Base-by-base conservation (phyloP, 2,797 vertebrate genomes). In the Chiroxiphia lanceolata region DNA sequence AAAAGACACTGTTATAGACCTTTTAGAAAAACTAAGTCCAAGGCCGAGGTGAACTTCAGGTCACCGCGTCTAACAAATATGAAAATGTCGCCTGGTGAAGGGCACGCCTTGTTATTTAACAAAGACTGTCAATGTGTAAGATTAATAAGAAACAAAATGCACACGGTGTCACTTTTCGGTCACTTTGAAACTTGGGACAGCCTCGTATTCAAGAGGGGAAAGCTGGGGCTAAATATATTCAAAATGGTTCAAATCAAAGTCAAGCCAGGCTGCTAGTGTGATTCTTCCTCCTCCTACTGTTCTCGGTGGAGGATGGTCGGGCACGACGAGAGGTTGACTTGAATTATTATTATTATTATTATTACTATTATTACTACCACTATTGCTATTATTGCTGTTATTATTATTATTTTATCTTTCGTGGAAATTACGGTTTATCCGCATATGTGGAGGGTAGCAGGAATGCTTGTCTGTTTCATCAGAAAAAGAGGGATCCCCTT, bases 91-190 rank as follows among this genome's bases (percentile, higher is more conserved):
- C 99, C 98, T 98, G 98, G 98, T 99, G 98, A 98, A 98, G 98
- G 98, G 98, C 98, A 98, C 98, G 99, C 99, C 99, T 99, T 99
- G 99, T 99, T 99, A 99, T 99, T 99, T 99, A 99, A 99, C 99
- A 99, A 99, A 99, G 99, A 99, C 99, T 99, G 99, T 99, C 99
- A 99, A 99, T 99, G 99, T 98, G 97, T 98, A 99, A 99, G 99
- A 99, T 99, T 99, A 99, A 99, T 99, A 99, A 99, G 99, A 99
- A 99, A 99, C 98, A 98, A 99, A 99, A 99, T 99, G 99, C 98
- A 98, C 98, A 98, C 98, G 98, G 99, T 99, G 99, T 99, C 99
- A 99, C 98, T 98, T 98, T 98, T 98, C 98, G 99, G 99, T 99
- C 99, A 99, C 98, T 98, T 98, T 98, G 98, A 98, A 99, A 99